Conservation (phyloP, 2,797 vertebrate species). For the Tadarida brasiliensis region DNA sequence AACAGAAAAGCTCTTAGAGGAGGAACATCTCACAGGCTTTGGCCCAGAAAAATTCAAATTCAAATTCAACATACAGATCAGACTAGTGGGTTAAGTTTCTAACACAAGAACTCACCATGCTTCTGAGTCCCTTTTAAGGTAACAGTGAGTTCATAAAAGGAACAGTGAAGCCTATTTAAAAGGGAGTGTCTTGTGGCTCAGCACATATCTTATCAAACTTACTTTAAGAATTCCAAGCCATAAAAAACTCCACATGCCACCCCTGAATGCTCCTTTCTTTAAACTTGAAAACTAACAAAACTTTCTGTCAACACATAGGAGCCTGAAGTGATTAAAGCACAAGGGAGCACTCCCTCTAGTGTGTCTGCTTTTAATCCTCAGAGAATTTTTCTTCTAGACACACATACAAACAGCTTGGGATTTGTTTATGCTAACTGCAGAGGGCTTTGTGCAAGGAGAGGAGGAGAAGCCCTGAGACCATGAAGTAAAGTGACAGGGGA, state of each 20-base stretch:
- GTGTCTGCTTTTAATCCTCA: slow-evolving; percentile 69
- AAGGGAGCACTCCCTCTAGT: slow-evolving; percentile 55
- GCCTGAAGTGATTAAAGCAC: slow-evolving; percentile 59
- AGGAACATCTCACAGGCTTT: neutral
- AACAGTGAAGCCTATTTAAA: slow-evolving; percentile 56
- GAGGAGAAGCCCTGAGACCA: neutral
- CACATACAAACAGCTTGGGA: slow-evolving; percentile 50
- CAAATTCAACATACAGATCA: slow-evolving; percentile 60
- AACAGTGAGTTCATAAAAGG: slow-evolving; percentile 36
- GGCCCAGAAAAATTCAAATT: slow-evolving; percentile 48
- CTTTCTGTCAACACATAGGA: slow-evolving; percentile 70
- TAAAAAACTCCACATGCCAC: slow-evolving; percentile 43
- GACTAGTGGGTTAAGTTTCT: neutral
- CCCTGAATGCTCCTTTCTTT: slow-evolving; percentile 62
- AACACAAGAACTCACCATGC: neutral
- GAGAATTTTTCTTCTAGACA: slow-evolving; percentile 65
- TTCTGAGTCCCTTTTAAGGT: slow-evolving; percentile 31
- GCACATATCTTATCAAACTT: slow-evolving; percentile 67
- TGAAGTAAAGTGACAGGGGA: neutral
- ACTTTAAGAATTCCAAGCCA: slow-evolving; percentile 62
- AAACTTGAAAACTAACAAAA: slow-evolving; percentile 63
- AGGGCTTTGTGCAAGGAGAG: neutral
- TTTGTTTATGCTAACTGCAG: slow-evolving; percentile 43
- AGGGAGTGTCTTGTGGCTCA: slow-evolving; percentile 53
- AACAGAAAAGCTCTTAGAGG: neutral